These are phyloP conservation scores for Hippoglossus stenolepis DNA, from an alignment of 2,113 vertebrate species.

Conservation along the genomic window DNA sequence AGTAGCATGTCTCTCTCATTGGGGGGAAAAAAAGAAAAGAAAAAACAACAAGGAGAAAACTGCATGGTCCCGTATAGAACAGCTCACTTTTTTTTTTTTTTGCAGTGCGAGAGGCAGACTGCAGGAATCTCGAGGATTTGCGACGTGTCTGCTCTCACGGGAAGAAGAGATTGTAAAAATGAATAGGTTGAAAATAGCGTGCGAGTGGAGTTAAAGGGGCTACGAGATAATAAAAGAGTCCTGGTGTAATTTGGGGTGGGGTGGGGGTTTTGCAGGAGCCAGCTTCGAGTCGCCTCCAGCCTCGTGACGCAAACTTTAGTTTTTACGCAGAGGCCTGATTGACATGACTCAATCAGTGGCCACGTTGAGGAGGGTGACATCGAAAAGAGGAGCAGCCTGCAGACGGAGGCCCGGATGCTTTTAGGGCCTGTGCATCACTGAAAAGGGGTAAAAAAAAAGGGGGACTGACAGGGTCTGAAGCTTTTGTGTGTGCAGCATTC, in stretches of 20 bases:
- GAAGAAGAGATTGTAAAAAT: slow-evolving; percentile 82
- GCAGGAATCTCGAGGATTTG: slow-evolving; percentile 83
- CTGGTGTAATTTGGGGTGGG: slow-evolving; percentile 72
- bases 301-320: slow-evolving; percentile 67
- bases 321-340: slow-evolving; percentile 69
- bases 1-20: slow-evolving; percentile 25
- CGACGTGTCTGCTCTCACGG: slow-evolving; percentile 80
- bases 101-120: slow-evolving; percentile 67
- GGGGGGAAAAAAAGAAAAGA: too few species aligned
- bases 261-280: slow-evolving; percentile 52
- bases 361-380: slow-evolving; percentile 59
- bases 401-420: slow-evolving; percentile 68
- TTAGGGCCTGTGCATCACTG: slow-evolving; percentile 71
- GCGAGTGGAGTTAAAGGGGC: slow-evolving; percentile 79
- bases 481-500: slow-evolving; percentile 79
- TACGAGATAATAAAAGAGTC: slow-evolving; percentile 81
- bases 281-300: slow-evolving; percentile 64
- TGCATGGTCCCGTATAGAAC: slow-evolving; percentile 52
- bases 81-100: slow-evolving; percentile 46
- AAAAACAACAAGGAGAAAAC: slow-evolving; percentile 17
- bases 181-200: slow-evolving; percentile 84
- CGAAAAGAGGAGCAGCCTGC: slow-evolving; percentile 55
- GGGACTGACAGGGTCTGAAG: slow-evolving; percentile 67
- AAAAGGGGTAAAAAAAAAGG: slow-evolving; percentile 42
- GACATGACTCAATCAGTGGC: slow-evolving; percentile 68